Conservation (phyloP, 2,113 vertebrate species). For the Alaudala cheleensis region DNA sequence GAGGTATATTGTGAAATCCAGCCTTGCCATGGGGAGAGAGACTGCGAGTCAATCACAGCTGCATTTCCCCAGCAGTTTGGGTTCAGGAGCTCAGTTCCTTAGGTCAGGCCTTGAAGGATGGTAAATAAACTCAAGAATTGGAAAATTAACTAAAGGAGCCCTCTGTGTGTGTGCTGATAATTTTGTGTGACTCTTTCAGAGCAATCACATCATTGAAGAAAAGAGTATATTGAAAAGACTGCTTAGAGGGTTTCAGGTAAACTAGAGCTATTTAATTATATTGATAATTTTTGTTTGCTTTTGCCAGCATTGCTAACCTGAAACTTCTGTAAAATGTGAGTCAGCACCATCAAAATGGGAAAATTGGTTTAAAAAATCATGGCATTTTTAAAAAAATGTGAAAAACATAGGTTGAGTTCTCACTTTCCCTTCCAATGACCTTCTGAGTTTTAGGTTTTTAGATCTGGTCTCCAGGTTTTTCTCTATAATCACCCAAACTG, state of each 20-base stretch:
- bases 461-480: not conserved
- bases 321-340: not conserved
- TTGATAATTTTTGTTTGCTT: not conserved
- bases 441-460: not conserved
- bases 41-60: not conserved
- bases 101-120: not conserved
- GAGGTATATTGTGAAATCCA: not conserved
- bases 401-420: not conserved
- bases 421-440: not conserved
- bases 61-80: not conserved
- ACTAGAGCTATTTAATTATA: not conserved
- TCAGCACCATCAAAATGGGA: not conserved
- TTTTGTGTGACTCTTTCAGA: fast-evolving
- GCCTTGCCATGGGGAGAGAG: not conserved
- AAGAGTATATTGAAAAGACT: not conserved
- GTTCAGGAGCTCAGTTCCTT: not conserved
- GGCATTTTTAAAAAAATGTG: not conserved
- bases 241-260: not conserved
- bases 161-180: not conserved
- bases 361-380: not conserved
- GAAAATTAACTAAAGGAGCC: not conserved
- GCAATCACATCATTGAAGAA: not conserved
- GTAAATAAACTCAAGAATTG: not conserved
- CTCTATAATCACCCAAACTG: not conserved
- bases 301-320: not conserved